A percentile compares a stretch with the other conserved stretches of the same genome.
Conservation (phyloP, 2,888 invertebrate species). For the Scrobipalpa costella region DNA sequence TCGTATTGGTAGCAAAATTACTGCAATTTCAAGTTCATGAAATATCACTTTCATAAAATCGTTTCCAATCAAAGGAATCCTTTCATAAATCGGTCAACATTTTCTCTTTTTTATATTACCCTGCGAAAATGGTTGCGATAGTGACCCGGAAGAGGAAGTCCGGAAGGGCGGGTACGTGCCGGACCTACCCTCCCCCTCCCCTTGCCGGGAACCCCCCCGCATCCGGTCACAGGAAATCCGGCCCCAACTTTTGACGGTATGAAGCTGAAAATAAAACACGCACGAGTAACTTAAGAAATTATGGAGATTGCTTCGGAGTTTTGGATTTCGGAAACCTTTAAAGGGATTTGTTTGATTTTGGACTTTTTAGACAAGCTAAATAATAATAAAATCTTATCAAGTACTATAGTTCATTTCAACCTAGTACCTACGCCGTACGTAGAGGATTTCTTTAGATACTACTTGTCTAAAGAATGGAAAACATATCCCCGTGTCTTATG, state of each 20-base stretch:
- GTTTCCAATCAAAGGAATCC: neutral
- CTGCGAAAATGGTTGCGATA: slow-evolving; percentile 48
- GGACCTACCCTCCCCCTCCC: slow-evolving; percentile 48
- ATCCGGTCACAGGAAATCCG: slow-evolving; percentile 62
- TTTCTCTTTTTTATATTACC: neutral
- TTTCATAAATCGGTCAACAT: neutral
- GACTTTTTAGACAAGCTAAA: too few relatives aligned
- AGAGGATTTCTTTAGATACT: too few relatives aligned
- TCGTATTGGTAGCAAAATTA: too few relatives aligned
- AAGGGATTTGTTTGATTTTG: too few relatives aligned
- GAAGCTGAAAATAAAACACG: slow-evolving; percentile 35
- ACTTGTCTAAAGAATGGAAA: too few relatives aligned
- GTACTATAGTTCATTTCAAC: too few relatives aligned
- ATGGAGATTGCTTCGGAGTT: neutral
- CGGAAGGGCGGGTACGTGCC: slow-evolving; percentile 59
- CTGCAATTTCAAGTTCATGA: too few relatives aligned
- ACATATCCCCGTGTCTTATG: too few relatives aligned
- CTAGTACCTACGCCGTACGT: too few relatives aligned
- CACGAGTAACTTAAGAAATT: neutral
- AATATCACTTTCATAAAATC: neutral
- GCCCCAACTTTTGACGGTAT: slow-evolving; percentile 46
- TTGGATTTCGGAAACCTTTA: too few relatives aligned
- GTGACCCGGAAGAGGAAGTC: slow-evolving; percentile 53
- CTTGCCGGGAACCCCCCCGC: slow-evolving; percentile 35
- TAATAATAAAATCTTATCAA: too few relatives aligned